phyloP scores from a whole-genome alignment of 1,140 invertebrate species.

The Hormaphis cornu region DNA sequence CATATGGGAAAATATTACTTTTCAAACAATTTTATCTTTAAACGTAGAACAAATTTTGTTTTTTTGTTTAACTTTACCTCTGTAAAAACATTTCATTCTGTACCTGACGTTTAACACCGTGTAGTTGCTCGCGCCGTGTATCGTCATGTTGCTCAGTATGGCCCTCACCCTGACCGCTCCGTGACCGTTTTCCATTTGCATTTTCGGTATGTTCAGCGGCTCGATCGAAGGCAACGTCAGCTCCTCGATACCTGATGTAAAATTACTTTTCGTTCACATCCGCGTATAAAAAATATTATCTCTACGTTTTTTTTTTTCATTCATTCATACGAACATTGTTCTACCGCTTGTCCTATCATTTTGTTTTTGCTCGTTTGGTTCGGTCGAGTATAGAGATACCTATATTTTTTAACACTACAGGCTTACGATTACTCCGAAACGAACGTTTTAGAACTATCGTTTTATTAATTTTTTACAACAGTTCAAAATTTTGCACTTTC shows the following conservation, averaged over 20 bases:
- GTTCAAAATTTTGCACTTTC: too few relatives aligned
- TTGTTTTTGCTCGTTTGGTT: neutral
- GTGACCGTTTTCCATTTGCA: conserved; percentile 64
- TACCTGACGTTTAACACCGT: conserved; percentile 48
- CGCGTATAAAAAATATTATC: neutral
- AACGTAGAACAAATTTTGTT: too few relatives aligned
- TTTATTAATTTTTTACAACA: too few relatives aligned
- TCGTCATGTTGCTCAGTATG: conserved; percentile 59
- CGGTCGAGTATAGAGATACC: neutral
- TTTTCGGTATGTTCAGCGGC: conserved; percentile 55
- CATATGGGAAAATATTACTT: too few relatives aligned
- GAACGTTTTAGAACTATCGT: too few relatives aligned
- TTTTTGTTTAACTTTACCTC: too few relatives aligned
- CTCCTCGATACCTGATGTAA: conserved; percentile 53
- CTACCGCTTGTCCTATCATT: neutral
- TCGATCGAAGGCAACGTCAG: conserved; percentile 61
- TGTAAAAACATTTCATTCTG: too few relatives aligned
- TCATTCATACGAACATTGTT: neutral
- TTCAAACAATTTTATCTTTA: too few relatives aligned
- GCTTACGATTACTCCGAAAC: too few relatives aligned
- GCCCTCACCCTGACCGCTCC: conserved; percentile 61
- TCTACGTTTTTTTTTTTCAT: neutral
- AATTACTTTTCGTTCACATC: conserved; percentile 17
- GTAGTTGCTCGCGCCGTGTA: conserved; percentile 61
- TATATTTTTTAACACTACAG: too few relatives aligned